These are phyloP conservation scores for Drosophila jambulina DNA, from an alignment of 1,140 invertebrate species.

Conservation along the genomic window DNA sequence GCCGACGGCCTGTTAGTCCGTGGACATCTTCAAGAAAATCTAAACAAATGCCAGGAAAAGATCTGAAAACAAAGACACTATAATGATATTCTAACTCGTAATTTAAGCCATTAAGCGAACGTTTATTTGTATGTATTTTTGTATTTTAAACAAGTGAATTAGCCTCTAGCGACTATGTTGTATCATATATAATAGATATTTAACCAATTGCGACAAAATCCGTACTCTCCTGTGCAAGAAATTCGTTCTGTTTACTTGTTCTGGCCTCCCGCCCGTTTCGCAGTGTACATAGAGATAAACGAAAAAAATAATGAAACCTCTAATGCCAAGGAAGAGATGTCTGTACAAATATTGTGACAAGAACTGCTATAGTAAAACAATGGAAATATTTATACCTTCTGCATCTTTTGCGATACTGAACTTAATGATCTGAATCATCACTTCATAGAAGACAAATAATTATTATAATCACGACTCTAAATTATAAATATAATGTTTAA, in stretches of 20 bases:
- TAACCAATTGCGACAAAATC: slow-evolving; percentile 36
- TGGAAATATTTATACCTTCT: slow-evolving; percentile 46
- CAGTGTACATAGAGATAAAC: slow-evolving; percentile 38
- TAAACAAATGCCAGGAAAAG: slow-evolving; percentile 6
- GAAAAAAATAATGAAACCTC: slow-evolving; percentile 30
- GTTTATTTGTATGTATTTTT: slow-evolving; percentile 73
- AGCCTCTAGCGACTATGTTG: slow-evolving; percentile 50
- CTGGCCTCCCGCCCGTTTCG: slow-evolving; percentile 15
- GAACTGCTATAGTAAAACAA: slow-evolving; percentile 22
- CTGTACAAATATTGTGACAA: slow-evolving; percentile 52
- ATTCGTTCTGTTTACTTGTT: slow-evolving; percentile 12
- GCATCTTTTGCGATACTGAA: slow-evolving; percentile 49
- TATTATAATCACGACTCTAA: slow-evolving; percentile 47
- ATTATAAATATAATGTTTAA: slow-evolving; percentile 40
- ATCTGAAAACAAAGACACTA: slow-evolving; percentile 54
- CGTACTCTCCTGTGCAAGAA: slow-evolving; percentile 4
- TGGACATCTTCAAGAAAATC: slow-evolving; percentile 13
- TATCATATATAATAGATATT: slow-evolving; percentile 59
- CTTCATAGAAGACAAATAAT: slow-evolving; percentile 55
- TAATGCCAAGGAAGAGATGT: slow-evolving; percentile 49
- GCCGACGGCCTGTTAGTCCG: slow-evolving; percentile 66
- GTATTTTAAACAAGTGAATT: slow-evolving; percentile 63
- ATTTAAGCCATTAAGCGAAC: slow-evolving; percentile 55
- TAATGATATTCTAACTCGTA: slow-evolving; percentile 64
- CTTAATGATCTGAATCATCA: slow-evolving; percentile 52